A percentile compares a stretch with the other conserved stretches of the same genome.
Evolutionary conservation across 1,140 invertebrate genomes (phyloP).

Genomic region (Melanaphis sacchari): DNA sequence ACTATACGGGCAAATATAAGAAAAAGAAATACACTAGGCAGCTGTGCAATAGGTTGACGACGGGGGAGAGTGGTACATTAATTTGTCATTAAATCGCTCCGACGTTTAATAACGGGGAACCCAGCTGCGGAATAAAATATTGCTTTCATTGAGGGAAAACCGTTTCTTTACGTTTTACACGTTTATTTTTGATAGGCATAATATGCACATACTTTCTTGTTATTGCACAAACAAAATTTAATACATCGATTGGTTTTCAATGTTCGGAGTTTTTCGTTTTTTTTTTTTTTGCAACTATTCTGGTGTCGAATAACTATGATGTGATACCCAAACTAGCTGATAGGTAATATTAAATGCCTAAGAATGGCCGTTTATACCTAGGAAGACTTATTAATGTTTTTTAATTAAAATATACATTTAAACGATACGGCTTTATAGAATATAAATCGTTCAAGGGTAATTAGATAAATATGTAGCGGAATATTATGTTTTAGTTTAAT

Average conservation of each 20-base stretch:
- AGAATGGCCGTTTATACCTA: not conserved
- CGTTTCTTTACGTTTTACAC: conserved; percentile 15
- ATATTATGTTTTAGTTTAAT: not conserved
- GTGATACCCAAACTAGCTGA: too few relatives aligned
- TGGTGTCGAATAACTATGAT: not conserved
- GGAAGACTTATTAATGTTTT: too few relatives aligned
- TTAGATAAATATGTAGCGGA: not conserved
- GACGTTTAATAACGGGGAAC: conserved; percentile 47
- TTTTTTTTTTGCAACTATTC: not conserved
- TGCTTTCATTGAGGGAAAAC: conserved; percentile 3
- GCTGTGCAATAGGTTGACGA: not conserved
- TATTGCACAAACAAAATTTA: not conserved
- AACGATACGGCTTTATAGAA: not conserved
- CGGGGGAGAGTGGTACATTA: conserved; percentile 14
- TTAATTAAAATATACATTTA: too few relatives aligned
- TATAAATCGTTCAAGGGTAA: not conserved
- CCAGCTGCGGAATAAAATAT: conserved; percentile 45
- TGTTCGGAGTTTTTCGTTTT: not conserved
- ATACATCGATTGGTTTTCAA: not conserved
- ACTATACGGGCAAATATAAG: conserved; percentile 41
- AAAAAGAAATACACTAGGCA: not conserved
- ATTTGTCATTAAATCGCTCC: conserved; percentile 54
- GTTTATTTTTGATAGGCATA: not conserved
- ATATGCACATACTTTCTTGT: not conserved
- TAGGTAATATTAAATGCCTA: not conserved